Base-by-base conservation (phyloP, 2,113 vertebrate species). In the Otolemur garnettii region DNA sequence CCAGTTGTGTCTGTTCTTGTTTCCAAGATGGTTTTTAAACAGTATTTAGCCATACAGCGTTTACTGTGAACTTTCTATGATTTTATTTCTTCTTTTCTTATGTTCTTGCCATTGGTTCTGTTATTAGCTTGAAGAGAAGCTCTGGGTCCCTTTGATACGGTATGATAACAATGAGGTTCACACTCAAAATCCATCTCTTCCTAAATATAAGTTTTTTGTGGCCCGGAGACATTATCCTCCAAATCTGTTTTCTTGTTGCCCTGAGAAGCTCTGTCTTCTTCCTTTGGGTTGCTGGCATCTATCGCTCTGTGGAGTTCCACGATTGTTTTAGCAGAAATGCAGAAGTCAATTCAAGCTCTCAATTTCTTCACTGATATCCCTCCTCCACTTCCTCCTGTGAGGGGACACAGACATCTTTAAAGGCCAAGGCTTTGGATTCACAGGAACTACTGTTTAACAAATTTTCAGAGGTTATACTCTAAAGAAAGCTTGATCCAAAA, bases 21-120 rank as follows among this genome's bases (percentile, higher is more conserved):
- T 66, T 69, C 45, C 62, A 35, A 5, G 33, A 15, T 84, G 57
- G 42, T 66, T 84, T 60, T 79, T 55, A 80, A 57, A 50, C 26
- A 53, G 7, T 35, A 75, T 59, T 71, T 62, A 69, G 59, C 24
- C 30, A 33, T 53, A 62, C 9, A 50, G 42, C 64, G 14, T 80
- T 68, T 28, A 74, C 0, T 42, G 55, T 33, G 45, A 42, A 42
- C 90, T 90, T 92, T 93, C 64, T 80, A 11, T 75, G 75, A 28
- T 82, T 88, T 64, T 75, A 19, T 93, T 64, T 93, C 11, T 57
- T 91, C 26, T 94, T 92, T 93, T 59, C 60, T 92, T 86, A 1
- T 55, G 33, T 55, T 82, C 21, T 42, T 33, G 14, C 33, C 64
- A 21, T 75, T 80, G 80, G 35, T 87, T 93, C 21, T 35, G 14